phyloP scores from a whole-genome alignment of 2,113 vertebrate species.

The Pachycephala philippinensis region DNA sequence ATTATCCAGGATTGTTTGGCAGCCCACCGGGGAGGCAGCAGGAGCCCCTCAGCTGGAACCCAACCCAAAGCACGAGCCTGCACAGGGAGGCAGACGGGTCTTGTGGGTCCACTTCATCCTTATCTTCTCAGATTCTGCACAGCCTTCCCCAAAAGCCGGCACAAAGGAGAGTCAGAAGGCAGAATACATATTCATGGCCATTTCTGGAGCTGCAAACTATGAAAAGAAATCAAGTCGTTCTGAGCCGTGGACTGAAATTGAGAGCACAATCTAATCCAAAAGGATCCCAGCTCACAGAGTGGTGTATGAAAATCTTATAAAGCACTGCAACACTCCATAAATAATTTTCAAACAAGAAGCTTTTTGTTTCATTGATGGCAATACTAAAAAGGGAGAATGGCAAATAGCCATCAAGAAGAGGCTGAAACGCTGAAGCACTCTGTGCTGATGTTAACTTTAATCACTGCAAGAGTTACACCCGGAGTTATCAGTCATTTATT shows the following conservation, averaged over 20 bases:
- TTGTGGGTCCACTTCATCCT: neutral
- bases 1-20: neutral
- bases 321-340: conserved; percentile 58
- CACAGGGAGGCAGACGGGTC: neutral
- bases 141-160: neutral
- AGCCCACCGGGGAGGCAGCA: neutral
- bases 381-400: conserved; percentile 42
- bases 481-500: conserved; percentile 31
- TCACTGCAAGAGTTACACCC: neutral
- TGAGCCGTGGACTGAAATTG: conserved; percentile 51
- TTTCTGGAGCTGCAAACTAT: conserved; percentile 44
- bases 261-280: conserved; percentile 44
- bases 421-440: neutral
- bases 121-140: neutral
- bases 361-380: conserved; percentile 61
- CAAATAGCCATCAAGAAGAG: conserved; percentile 35
- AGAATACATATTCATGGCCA: conserved; percentile 38
- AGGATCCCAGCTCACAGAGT: conserved; percentile 51
- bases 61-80: neutral
- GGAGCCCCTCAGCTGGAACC: neutral
- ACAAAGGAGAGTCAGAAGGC: neutral
- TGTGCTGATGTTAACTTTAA: conserved; percentile 12
- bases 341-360: conserved; percentile 70
- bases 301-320: conserved; percentile 54
- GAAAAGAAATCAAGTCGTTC: conserved; percentile 61